Percentiles rank a stretch among this genome's conserved stretches.
Conservation (phyloP, 2,113 vertebrate species). For the Eurypyga helias region DNA sequence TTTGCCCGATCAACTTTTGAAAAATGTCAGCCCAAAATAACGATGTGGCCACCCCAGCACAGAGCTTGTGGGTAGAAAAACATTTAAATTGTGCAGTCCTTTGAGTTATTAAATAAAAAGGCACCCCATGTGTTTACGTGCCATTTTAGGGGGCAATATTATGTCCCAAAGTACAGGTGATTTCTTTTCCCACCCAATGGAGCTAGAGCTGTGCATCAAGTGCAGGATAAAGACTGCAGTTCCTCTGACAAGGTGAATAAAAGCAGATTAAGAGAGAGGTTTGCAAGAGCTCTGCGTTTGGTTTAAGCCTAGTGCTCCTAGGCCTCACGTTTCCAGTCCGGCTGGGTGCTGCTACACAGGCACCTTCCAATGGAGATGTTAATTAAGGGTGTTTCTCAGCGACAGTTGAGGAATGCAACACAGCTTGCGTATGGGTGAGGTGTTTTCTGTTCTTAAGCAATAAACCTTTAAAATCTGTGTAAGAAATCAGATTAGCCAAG, state of each 20-base stretch:
- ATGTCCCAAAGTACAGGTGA: neutral
- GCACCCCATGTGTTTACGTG: accelerated
- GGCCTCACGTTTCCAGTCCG: too few species aligned
- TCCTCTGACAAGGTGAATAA: neutral
- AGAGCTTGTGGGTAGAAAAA: neutral
- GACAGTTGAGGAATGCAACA: neutral
- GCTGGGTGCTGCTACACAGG: neutral
- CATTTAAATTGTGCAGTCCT: too few species aligned
- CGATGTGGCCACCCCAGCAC: accelerated
- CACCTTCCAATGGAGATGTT: neutral
- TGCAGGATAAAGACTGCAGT: neutral
- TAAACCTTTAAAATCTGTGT: neutral
- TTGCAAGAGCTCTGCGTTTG: neutral
- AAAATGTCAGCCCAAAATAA: neutral
- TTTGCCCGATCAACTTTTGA: accelerated
- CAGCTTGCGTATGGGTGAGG: neutral
- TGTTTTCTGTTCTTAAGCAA: neutral
- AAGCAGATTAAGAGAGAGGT: neutral
- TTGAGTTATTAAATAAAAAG: neutral
- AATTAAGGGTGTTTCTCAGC: neutral
- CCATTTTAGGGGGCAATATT: neutral
- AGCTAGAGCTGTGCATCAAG: neutral
- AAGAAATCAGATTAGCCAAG: neutral
- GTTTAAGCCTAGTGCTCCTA: neutral
- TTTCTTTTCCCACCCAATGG: too few species aligned